Base-by-base conservation (phyloP, 2,113 vertebrate genomes). In the Thermophis baileyi region DNA sequence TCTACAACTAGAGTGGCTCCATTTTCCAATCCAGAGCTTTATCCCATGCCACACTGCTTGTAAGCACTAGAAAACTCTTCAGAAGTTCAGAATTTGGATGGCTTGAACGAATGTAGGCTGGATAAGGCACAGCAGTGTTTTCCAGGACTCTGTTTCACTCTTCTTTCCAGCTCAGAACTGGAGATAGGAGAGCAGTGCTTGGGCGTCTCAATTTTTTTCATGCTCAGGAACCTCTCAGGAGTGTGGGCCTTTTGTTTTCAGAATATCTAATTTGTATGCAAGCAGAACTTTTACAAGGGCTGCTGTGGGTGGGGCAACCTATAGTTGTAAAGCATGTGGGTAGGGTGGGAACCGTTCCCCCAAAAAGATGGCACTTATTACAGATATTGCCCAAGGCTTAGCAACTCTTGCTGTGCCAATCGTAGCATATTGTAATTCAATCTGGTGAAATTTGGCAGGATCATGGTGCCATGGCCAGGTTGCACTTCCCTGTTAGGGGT, bases 331-430 rank as follows among this genome's bases (percentile, higher is more conserved):
- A 93, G 95, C 94, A 90, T 94, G 88, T 96, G 91, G 93, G 93
- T 96, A 16, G 93, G 89, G 89, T 44, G 51, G 91, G 93, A 69
- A 90, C 74, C 69, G 2, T 90, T 85, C 16, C 94, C 95, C 89
- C 88, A 55, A 93, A 89, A 92, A 92, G 88, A 90, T 93, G 94
- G 90, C 88, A 94, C 94, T 97, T 93, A 87, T 0, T 0, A 0
- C 55, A 93, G 93, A 74, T 88, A 74, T 91, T 95, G 95, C 95
- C 90, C 88, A 91, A 85, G 57, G 91, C 89, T 94, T 87, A 89
- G 57, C 92, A 94, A 88, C 86, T 90, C 91, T 91, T 94, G 91
- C 91, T 96, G 96, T 97, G 96, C 96, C 97, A 97, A 97, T 96
- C 91, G 95, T 96, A 96, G 93, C 85, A 35, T 90, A 93, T 87